Evolutionary conservation across 2,113 vertebrate species (phyloP), one percentile per base, ranked within the genome.

Genomic region (Cephalophus harveyi): DNA sequence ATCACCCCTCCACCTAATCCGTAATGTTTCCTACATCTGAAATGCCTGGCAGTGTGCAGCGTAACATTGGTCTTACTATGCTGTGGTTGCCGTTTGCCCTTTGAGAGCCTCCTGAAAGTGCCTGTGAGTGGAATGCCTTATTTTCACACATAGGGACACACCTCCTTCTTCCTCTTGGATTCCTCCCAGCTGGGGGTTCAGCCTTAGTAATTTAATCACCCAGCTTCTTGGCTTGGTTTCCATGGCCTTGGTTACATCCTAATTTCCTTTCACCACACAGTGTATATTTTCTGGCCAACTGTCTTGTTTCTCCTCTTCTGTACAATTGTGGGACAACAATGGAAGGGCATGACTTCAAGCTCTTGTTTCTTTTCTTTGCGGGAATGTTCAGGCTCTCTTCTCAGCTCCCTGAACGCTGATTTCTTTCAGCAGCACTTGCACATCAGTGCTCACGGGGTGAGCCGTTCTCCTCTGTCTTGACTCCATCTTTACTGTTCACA

Each of bases 291-390:
- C 87, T 97, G 62, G 59, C 19, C 23, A 23, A 7, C 17, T 48
- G 30, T 97, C 95, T 82, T 59, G 10, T 40, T 97, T 97, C n/a
- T 84, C 96, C 54, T 83, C 43, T 94, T 96, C 91, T 30, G 12
- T 82, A 54, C 0, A 0, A 60, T 71, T 52, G 36, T 54, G 13
- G 30, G 48, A 92, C 89, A 89, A 85, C 5, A 11, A 7, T 6
- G 30, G 54, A 27, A 59, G 71, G 57, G 57, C 21, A 12, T 54
- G 30, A 3, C 30, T 95, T 27, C 52, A 88, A 52, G 67, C 48
- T 98, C 27, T 81, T 13, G 46, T 40, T 19, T 81, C 81, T 97
- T 43, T 27, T 52, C 57, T 96, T 95, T 89, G 85, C 54, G 59
- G 83, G 10, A 14, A 33, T 28, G 52, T 64, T 89, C 55, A 89